Conservation (phyloP, 2,113 vertebrate species). For the Vulpes vulpes region DNA sequence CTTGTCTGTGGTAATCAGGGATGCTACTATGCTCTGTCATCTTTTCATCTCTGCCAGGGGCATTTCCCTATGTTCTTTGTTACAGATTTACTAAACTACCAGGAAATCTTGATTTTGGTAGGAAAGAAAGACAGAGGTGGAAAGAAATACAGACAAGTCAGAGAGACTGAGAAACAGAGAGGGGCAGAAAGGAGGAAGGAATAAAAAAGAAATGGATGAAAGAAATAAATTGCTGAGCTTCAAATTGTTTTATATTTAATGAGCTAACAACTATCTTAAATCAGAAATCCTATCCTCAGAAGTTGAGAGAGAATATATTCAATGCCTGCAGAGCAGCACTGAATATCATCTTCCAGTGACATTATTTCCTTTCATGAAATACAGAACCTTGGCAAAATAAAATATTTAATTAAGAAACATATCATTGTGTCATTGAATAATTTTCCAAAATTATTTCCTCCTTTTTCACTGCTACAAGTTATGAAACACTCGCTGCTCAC, state of each 20-base stretch:
- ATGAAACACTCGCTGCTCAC: neutral
- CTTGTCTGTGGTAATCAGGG: neutral
- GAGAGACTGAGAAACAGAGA: neutral
- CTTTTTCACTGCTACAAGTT: neutral
- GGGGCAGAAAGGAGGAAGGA: neutral
- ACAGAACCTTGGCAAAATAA: constrained; percentile 49
- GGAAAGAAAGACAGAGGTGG: neutral
- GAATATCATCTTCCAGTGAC: neutral
- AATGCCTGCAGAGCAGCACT: neutral
- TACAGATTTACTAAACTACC: constrained; percentile 2
- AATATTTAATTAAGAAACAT: constrained; percentile 18
- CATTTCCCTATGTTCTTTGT: neutral
- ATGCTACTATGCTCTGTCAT: neutral
- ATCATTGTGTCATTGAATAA: neutral
- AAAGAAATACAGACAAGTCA: neutral
- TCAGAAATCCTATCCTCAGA: constrained; percentile 31
- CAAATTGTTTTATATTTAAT: neutral
- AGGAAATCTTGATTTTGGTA: constrained; percentile 23
- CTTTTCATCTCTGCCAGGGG: neutral
- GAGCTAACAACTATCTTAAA: neutral
- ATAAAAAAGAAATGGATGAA: neutral
- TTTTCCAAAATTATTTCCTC: neutral
- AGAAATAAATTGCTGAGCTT: neutral
- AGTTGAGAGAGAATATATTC: neutral
- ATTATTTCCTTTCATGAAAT: constrained; percentile 39